Conservation (phyloP, 2,888 invertebrate genomes). For the Gerris lacustris region DNA sequence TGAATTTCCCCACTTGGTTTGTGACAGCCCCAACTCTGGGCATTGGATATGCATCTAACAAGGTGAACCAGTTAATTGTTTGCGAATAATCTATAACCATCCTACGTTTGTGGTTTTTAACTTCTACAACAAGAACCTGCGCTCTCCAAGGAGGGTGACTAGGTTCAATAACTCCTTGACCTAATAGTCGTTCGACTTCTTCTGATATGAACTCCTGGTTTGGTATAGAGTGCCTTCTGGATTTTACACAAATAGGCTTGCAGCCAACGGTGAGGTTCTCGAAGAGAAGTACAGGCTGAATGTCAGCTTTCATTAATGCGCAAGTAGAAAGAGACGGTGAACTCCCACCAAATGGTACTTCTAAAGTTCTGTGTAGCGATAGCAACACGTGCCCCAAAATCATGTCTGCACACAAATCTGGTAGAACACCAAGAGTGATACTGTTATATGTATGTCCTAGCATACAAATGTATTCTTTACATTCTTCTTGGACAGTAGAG, state of each 20-base stretch:
- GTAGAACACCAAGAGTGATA: too few relatives aligned
- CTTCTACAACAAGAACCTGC: too few relatives aligned
- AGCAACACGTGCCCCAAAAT: conserved; percentile 19
- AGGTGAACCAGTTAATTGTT: conserved; percentile 15
- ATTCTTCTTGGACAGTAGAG: too few relatives aligned
- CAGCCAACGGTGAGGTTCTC: conserved; percentile 1
- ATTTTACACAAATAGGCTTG: conserved; percentile 8
- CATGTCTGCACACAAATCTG: conserved; percentile 14
- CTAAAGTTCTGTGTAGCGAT: neutral
- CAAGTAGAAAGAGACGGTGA: neutral
- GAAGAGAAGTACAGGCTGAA: too few relatives aligned
- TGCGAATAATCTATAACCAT: conserved; percentile 17
- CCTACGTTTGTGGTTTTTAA: conserved; percentile 1
- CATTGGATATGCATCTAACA: conserved; percentile 20
- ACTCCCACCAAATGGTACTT: neutral
- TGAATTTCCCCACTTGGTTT: conserved; percentile 13
- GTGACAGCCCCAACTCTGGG: conserved; percentile 21
- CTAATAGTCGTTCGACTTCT: too few relatives aligned
- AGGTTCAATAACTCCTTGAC: too few relatives aligned
- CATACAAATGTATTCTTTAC: too few relatives aligned
- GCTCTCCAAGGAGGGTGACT: too few relatives aligned
- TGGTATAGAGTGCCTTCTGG: conserved; percentile 1
- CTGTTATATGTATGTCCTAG: too few relatives aligned
- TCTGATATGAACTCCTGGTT: too few relatives aligned
- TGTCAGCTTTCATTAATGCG: neutral